phyloP scores from a whole-genome alignment of 2,797 vertebrate species.

The Triplophysa yarkandensis region DNA sequence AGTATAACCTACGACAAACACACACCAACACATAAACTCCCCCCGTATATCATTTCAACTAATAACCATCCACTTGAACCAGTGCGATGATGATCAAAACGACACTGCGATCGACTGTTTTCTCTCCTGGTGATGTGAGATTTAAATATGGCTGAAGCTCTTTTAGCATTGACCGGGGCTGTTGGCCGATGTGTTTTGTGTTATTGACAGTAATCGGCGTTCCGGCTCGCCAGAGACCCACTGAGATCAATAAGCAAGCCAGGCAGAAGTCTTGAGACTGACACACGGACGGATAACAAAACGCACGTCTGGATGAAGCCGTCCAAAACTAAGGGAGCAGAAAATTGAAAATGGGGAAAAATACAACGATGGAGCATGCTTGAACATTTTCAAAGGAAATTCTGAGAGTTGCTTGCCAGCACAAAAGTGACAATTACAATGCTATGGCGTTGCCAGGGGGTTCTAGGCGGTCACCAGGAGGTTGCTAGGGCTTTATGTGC shows the following conservation, averaged over 20 bases:
- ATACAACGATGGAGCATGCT: neutral
- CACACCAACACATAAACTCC: conserved; percentile 2
- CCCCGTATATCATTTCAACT: conserved; percentile 21
- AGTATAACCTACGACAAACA: conserved; percentile 57
- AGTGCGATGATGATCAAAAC: conserved; percentile 16
- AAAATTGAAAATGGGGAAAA: neutral
- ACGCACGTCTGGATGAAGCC: conserved; percentile 21
- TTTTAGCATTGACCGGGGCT: conserved; percentile 67
- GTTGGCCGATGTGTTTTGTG: conserved; percentile 65
- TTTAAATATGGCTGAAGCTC: conserved; percentile 68
- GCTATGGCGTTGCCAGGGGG: neutral
- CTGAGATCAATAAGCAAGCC: conserved; percentile 54
- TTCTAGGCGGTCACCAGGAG: neutral
- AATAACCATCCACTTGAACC: conserved; percentile 23
- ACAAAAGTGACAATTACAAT: neutral
- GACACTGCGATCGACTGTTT: too few relatives aligned
- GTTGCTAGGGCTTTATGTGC: neutral
- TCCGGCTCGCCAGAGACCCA: conserved; percentile 61
- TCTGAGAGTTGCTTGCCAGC: neutral
- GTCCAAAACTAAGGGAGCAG: conserved; percentile 23
- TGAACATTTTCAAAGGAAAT: neutral
- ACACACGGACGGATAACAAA: conserved; percentile 12
- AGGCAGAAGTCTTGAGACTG: conserved; percentile 43
- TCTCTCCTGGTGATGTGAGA: conserved; percentile 47
- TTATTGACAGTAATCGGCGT: conserved; percentile 69